phyloP scores from a whole-genome alignment of 2,797 vertebrate species.

The Channallabes apus region DNA sequence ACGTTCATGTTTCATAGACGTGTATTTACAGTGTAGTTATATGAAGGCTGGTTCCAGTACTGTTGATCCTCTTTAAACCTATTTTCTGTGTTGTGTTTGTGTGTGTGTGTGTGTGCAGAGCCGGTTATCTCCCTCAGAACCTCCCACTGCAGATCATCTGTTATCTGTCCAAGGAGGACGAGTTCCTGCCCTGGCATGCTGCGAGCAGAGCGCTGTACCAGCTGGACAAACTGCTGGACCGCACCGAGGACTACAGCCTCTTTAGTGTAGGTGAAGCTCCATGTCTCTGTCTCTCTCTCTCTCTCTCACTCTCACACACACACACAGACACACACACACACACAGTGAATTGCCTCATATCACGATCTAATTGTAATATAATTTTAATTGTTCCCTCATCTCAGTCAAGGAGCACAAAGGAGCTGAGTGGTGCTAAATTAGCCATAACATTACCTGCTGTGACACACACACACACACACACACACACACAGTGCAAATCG shows the following conservation, averaged over 20 bases:
- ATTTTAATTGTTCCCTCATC: conserved; percentile 42
- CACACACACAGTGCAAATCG: background rate
- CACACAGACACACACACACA: too few species aligned
- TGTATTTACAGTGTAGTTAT: background rate
- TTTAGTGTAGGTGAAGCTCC: conserved; percentile 82
- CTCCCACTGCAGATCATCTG: conserved; percentile 91
- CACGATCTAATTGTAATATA: conserved; percentile 42
- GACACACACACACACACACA: background rate
- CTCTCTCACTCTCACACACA: too few species aligned
- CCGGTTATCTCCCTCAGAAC: conserved; percentile 93
- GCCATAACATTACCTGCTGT: conserved; percentile 50
- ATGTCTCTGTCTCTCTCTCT: background rate
- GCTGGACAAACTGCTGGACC: conserved; percentile 95
- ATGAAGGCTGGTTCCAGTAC: background rate
- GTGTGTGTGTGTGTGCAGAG: conserved; percentile 73
- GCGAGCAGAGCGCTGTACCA: conserved; percentile 94
- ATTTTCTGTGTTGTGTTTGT: background rate
- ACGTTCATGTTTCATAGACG: background rate
- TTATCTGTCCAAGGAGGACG: conserved; percentile 91
- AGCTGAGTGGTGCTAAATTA: conserved; percentile 45
- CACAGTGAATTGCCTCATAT: background rate
- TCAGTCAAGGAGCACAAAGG: conserved; percentile 37
- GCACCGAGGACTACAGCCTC: conserved; percentile 91
- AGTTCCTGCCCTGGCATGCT: conserved; percentile 96
- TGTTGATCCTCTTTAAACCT: background rate